Evolutionary conservation across 2,113 vertebrate species (phyloP), one percentile per base, ranked within the genome.

Genomic region (rabbit (Oryctolagus cuniculus)): DNA sequence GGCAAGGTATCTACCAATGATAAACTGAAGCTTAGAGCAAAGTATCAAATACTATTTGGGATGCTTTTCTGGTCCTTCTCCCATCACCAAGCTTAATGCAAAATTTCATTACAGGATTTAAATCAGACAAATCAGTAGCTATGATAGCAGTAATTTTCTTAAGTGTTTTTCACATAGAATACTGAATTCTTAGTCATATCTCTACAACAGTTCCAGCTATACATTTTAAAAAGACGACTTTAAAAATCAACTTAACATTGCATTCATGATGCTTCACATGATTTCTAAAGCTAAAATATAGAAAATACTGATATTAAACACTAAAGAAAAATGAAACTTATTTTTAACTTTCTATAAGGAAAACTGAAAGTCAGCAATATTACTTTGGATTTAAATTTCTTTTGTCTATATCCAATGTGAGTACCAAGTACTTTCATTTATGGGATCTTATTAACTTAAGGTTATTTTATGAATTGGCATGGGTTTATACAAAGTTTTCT

Each of bases 261-360:
- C 22, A 69, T 58, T 12, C 38, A 27, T 55, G 49, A 69, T 91
- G 38, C 67, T 95, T 77, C 88, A 16, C 90, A 94, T 8, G 10
- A 87, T 91, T 95, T 95, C 25, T 90, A 93, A 90, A 87, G 49
- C 10, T 83, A 90, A 87, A 90, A 93, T 61, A 69, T 91, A 22
- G 53, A 85, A 83, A 78, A 74, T 49, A 12, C 7, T 78, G 24
- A 83, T 31, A 83, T 87, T 44, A 90, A 94, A 84, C 67, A 75
- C 0, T 73, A 34, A 34, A 89, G 36, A 51, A 84, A 86, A 89
- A 0, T 67, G 13, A 90, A 87, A 95, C 89, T 80, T 95, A 91
- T 44, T 89, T 55, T 94, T 24, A 72, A 44, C 22, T 94, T 88
- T 89, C 49, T 34, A n/a, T 78, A 86, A 88, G 27, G 10, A 90